Evolutionary conservation across 2,113 vertebrate species (phyloP).

Genomic region (Nicator chloris): DNA sequence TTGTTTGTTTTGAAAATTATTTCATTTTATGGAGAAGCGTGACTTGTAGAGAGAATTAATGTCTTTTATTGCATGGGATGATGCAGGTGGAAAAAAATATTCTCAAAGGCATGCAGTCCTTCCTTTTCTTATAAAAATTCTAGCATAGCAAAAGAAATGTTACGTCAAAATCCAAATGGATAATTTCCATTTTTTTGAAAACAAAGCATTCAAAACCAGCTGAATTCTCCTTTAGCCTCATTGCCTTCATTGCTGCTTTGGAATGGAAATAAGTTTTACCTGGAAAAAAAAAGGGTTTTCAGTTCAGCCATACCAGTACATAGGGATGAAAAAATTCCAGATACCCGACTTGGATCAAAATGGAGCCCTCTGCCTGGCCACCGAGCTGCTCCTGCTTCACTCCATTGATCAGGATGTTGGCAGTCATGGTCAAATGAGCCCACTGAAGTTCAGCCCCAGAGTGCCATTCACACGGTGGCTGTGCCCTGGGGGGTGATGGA

Average conservation of each 20-base stretch:
- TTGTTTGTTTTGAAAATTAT: neutral
- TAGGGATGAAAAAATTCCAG: neutral
- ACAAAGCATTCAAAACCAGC: neutral
- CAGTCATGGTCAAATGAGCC: neutral
- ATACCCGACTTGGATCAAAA: neutral
- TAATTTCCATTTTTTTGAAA: neutral
- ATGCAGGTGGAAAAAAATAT: neutral
- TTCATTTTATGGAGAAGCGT: neutral
- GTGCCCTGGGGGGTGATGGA: neutral
- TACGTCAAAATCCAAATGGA: neutral
- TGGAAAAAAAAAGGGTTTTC: neutral
- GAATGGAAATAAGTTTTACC: neutral
- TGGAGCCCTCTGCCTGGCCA: neutral
- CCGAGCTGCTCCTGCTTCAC: rapidly evolving
- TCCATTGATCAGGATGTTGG: neutral
- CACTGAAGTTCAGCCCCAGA: neutral
- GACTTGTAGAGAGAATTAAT: neutral
- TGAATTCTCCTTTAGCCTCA: neutral
- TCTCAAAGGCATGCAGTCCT: neutral
- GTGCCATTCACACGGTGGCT: rapidly evolving
- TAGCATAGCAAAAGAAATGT: neutral
- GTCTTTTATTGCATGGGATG: neutral
- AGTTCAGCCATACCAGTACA: neutral
- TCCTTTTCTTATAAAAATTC: neutral
- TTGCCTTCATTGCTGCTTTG: neutral